Evolutionary conservation across 2,888 invertebrate species (phyloP).

Genomic region (Polydesmus complanatus): DNA sequence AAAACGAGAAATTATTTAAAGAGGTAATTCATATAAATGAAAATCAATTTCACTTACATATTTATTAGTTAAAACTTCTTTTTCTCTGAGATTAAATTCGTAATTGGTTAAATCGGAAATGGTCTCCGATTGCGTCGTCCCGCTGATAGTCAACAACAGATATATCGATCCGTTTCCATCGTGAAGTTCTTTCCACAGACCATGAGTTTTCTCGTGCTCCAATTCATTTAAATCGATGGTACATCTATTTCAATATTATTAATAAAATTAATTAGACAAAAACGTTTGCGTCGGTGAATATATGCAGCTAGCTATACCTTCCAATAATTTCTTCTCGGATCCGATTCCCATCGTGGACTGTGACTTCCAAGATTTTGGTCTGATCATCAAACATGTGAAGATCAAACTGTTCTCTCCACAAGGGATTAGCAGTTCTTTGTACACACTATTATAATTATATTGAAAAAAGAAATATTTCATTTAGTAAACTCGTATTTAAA

Average conservation of each 20-base stretch:
- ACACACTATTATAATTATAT: constrained; percentile 24
- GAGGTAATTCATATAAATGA: background rate
- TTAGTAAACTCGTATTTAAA: too few relatives aligned
- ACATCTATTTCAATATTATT: constrained; percentile 47
- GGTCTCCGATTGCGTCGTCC: constrained; percentile 82
- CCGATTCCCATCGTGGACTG: constrained; percentile 59
- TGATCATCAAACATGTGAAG: constrained; percentile 89
- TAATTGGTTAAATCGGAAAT: constrained; percentile 79
- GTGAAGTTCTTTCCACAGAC: constrained; percentile 75
- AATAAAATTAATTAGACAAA: constrained; percentile 15
- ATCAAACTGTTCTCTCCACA: constrained; percentile 96
- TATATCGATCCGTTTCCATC: constrained; percentile 63
- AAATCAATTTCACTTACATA: constrained; percentile 45
- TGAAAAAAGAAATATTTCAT: background rate
- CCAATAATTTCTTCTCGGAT: constrained; percentile 80
- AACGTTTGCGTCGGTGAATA: background rate
- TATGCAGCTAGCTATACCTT: constrained; percentile 44
- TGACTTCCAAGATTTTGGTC: constrained; percentile 78
- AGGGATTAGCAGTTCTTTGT: constrained; percentile 70
- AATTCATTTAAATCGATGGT: constrained; percentile 67
- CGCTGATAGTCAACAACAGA: constrained; percentile 83
- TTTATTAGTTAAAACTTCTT: constrained; percentile 45
- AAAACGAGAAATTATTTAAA: background rate
- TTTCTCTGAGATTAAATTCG: constrained; percentile 61
- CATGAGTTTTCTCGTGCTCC: constrained; percentile 81